Conservation (phyloP, 2,113 vertebrate genomes). For the Chiloscyllium plagiosum region DNA sequence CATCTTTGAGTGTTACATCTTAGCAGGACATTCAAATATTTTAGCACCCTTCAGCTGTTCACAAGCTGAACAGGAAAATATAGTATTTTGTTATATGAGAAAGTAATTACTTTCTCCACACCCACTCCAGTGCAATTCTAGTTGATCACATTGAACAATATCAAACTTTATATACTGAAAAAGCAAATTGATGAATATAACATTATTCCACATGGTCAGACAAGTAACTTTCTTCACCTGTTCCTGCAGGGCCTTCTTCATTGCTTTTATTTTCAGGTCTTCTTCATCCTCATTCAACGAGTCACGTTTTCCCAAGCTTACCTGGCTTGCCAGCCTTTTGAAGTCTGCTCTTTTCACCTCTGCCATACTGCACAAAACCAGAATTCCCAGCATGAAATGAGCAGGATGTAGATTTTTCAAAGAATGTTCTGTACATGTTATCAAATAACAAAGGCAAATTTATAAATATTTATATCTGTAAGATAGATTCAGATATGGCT, state of each 20-base stretch:
- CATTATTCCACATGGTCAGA: not conserved
- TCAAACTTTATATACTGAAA: not conserved
- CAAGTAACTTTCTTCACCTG: not conserved
- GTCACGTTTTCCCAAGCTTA: not conserved
- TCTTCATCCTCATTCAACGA: slow-evolving; percentile 16
- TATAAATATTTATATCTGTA: not conserved
- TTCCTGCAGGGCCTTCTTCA: not conserved
- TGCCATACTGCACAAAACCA: slow-evolving; percentile 8
- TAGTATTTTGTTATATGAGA: not conserved
- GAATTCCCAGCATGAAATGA: not conserved
- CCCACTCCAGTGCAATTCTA: not conserved
- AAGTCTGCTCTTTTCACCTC: not conserved
- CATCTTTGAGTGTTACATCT: not conserved
- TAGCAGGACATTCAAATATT: not conserved
- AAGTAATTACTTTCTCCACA: not conserved
- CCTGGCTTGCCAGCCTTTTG: not conserved
- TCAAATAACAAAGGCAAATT: not conserved
- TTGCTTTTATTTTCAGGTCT: not conserved
- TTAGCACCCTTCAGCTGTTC: not conserved
- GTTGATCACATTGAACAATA: not conserved
- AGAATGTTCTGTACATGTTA: not conserved
- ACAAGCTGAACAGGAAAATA: not conserved
- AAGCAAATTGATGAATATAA: not conserved
- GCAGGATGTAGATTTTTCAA: not conserved
- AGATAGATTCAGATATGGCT: not conserved